These are phyloP conservation scores for Ophion ellenae DNA, from an alignment of 2,888 invertebrate genomes.

Conservation along the genomic window DNA sequence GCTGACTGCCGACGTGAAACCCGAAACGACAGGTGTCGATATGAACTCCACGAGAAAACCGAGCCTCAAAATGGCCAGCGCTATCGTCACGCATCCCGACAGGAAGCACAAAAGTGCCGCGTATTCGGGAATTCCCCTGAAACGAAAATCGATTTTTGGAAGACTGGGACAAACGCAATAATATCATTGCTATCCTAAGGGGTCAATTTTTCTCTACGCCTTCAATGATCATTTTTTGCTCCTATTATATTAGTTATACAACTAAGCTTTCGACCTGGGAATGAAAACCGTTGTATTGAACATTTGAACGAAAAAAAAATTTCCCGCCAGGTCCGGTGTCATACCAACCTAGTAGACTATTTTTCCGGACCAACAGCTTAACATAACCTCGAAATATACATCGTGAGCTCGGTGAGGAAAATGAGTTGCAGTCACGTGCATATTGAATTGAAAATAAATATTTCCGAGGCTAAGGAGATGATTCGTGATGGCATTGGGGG, in stretches of 20 bases:
- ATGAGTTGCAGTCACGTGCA: too few species aligned
- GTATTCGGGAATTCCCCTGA: constrained; percentile 85
- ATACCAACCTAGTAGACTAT: too few species aligned
- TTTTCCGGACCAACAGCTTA: too few species aligned
- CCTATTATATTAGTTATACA: background rate
- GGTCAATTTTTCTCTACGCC: background rate
- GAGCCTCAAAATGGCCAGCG: constrained; percentile 87
- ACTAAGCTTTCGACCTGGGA: too few species aligned
- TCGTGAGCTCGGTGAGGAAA: too few species aligned
- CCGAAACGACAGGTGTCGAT: constrained; percentile 90
- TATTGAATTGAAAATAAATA: too few species aligned
- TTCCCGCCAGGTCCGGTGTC: too few species aligned
- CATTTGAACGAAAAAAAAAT: too few species aligned
- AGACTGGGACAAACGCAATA: background rate
- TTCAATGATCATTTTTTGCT: background rate
- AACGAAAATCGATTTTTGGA: constrained; percentile 26
- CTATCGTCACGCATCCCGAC: constrained; percentile 87
- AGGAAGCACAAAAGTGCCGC: constrained; percentile 88
- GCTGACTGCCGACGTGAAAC: constrained; percentile 91
- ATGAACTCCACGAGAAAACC: constrained; percentile 91
- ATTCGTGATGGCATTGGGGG: too few species aligned
- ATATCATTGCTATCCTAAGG: background rate
- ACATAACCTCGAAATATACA: too few species aligned
- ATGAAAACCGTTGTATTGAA: too few species aligned
- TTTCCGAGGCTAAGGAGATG: too few species aligned